Conservation (phyloP, 2,797 vertebrate genomes). For the Xyrichtys novacula region DNA sequence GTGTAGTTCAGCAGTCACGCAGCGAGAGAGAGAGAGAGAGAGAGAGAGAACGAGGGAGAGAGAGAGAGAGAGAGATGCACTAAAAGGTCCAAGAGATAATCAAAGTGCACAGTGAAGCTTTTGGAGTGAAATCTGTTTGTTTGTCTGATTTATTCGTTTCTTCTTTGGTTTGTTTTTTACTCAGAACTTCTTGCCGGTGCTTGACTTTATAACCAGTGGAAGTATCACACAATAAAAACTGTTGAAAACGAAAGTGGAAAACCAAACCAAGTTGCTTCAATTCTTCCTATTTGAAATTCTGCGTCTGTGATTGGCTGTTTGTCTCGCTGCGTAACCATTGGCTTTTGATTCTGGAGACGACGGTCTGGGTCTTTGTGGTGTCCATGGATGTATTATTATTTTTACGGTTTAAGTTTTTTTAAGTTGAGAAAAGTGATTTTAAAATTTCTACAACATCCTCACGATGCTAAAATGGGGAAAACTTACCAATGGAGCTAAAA, state of each 20-base stretch:
- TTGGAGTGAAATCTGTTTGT: conserved; percentile 45
- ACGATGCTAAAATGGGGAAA: too few relatives aligned
- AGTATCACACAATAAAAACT: conserved; percentile 70
- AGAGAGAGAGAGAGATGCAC: conserved; percentile 36
- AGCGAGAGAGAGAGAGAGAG: conserved; percentile 3
- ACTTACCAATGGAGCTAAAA: too few relatives aligned
- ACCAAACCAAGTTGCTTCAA: conserved; percentile 49
- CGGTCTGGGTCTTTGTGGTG: neutral
- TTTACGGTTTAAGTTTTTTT: too few relatives aligned
- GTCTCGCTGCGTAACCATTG: conserved; percentile 2
- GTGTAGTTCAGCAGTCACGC: conserved; percentile 62
- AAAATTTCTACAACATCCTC: too few relatives aligned
- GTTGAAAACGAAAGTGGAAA: conserved; percentile 51
- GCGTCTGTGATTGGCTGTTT: conserved; percentile 46
- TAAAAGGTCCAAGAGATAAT: conserved; percentile 65
- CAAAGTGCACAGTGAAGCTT: conserved; percentile 64
- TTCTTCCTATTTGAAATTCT: conserved; percentile 31
- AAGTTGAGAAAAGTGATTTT: too few relatives aligned
- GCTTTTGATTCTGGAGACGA: conserved; percentile 1
- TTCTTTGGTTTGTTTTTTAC: conserved; percentile 18
- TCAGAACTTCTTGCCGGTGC: conserved; percentile 58
- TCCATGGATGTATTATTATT: neutral
- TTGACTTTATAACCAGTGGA: conserved; percentile 74
- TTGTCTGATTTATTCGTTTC: conserved; percentile 10
- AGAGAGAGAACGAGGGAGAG: neutral